Base-by-base conservation (phyloP, 1,140 invertebrate species). In the Gonioctena quinquepunctata region DNA sequence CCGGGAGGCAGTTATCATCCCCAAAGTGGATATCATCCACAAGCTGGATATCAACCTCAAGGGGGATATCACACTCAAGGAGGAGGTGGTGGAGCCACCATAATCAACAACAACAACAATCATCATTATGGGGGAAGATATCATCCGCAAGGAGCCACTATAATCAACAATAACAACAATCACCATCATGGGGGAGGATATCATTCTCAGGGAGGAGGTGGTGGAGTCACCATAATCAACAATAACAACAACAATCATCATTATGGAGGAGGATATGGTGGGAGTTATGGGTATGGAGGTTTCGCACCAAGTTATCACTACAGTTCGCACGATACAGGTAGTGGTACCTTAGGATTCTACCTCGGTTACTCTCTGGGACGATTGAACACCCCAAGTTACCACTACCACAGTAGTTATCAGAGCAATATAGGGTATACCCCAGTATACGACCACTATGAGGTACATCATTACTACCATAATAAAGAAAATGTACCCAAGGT, bases 391-490 rank as follows among this genome's bases (percentile, higher is more conserved):
- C 76, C 76, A 23, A 71, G 71, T 11, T 77, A 26, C 23, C 57
- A 71, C 33, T 66, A 42, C n/a, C 54, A 60, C 42, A n/a, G 22
- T 8, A 22, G 57, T 0, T 54, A 66, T 27, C 27, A 33, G 13
- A 1, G n/a, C 4, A 66, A 27, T 5, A 71, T 73, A n/a, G 66
- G 69, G 28, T 77, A 75, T 27, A 64, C 42, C 8, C 72, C 74
- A n/a, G 64, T 63, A 50, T 76, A 71, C 50, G 75, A 77, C 25
- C 75, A 77, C 52, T 78, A 78, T 49, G 67, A 62, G 23, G 71
- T 78, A 0, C 76, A 78, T 56, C 76, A 78, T 62, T 78, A 78
- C 64, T 75, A 78, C 49, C 76, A 78, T 57, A 76, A 78, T 56
- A 33, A 11, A 0, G 63, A 70, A 11, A 33, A 61, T 2, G 60